Conservation (phyloP, 2,888 invertebrate genomes). For the Tenthredo mesomela region DNA sequence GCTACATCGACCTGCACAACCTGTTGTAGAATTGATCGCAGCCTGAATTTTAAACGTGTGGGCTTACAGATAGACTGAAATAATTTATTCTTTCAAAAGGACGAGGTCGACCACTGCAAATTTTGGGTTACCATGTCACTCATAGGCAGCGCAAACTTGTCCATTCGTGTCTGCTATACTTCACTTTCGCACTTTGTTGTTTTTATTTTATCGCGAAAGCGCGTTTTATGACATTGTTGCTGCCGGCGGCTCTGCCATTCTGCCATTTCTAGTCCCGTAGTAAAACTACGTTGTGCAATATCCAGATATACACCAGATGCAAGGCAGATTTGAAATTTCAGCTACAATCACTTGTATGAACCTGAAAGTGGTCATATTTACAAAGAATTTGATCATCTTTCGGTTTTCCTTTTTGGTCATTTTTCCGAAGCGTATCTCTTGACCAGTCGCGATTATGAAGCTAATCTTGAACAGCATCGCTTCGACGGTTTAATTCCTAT, state of each 20-base stretch:
- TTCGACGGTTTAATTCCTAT: no score
- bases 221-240: not conserved
- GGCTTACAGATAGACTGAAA: not conserved
- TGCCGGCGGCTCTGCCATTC: not conserved
- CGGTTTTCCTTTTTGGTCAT: no score
- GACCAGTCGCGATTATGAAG: no score
- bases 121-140: constrained; percentile 25
- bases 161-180: not conserved
- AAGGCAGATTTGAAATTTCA: not conserved
- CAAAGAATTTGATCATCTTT: no score
- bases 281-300: not conserved
- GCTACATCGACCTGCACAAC: not conserved
- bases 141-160: not conserved
- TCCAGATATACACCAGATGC: not conserved
- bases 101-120: constrained; percentile 26
- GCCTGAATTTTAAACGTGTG: constrained; percentile 1
- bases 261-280: not conserved
- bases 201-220: not conserved
- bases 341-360: not conserved
- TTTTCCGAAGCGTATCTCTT: no score
- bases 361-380: not conserved
- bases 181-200: not conserved
- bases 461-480: no score
- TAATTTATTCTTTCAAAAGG: constrained; percentile 16
- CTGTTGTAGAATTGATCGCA: not conserved